Evolutionary conservation across 2,888 invertebrate genomes (phyloP).

Genomic region (Malacosoma neustria): DNA sequence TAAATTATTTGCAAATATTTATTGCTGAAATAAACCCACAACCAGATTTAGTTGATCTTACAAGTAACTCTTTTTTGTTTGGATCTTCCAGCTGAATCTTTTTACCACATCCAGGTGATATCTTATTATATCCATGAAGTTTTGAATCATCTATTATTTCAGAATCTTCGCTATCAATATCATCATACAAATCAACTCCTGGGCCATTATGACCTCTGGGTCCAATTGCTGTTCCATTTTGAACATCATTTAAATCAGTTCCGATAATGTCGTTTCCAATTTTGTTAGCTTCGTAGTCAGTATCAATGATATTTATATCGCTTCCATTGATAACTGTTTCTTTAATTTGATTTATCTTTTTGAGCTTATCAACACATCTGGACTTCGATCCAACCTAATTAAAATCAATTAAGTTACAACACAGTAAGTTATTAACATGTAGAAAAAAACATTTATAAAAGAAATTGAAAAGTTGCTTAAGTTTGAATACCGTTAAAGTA

Average conservation of each 20-base stretch:
- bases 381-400: slow-evolving; percentile 36
- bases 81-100: slow-evolving; percentile 56
- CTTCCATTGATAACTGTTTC: slow-evolving; percentile 11
- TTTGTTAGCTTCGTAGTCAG: background rate
- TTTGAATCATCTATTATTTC: slow-evolving; percentile 17
- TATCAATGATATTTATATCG: background rate
- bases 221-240: too few relatives aligned
- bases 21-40: slow-evolving; percentile 13
- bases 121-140: slow-evolving; percentile 53
- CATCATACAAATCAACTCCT: slow-evolving; percentile 10
- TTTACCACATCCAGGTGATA: slow-evolving; percentile 44
- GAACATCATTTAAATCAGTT: too few relatives aligned
- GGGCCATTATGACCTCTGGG: slow-evolving; percentile 6
- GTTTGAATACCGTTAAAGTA: too few relatives aligned
- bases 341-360: slow-evolving; percentile 1
- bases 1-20: too few relatives aligned
- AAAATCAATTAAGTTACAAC: slow-evolving; percentile 1
- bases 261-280: too few relatives aligned
- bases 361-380: slow-evolving; percentile 6
- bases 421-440: too few relatives aligned
- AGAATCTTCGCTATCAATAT: slow-evolving; percentile 16
- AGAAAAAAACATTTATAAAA: too few relatives aligned
- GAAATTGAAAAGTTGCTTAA: too few relatives aligned
- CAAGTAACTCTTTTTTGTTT: slow-evolving; percentile 50
- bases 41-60: slow-evolving; percentile 30